Base-by-base conservation (phyloP, 2,888 invertebrate genomes). In the Oxystoma pomonae region DNA sequence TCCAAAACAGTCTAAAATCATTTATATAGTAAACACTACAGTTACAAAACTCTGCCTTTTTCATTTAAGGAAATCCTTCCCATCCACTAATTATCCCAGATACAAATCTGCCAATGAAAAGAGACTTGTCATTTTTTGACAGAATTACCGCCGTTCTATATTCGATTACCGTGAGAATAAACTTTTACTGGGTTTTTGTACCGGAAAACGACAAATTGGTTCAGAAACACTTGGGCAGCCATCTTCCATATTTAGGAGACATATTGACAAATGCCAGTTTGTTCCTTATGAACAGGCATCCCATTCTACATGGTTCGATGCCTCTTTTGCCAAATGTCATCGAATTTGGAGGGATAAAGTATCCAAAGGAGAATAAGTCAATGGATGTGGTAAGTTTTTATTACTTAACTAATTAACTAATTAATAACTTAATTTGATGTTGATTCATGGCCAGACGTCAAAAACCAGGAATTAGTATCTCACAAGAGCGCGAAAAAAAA, bases 211-310 rank as follows among this genome's bases (percentile, higher is more conserved):
- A 71, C 59, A 35, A 35, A 35, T 12, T 35, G 35, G 35, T 35
- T 35, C 60, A 64, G 18, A 65, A 67, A 59, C 70, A 74, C 68
- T 72, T 78, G 16, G 74, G 75, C 1, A 58, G 71, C 1, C 62
- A 70, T 17, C 57, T 71, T 7, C 69, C 70, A 0, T 69, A 69
- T 59, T 59, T 70, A 35, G 69, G 67, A 17, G 69, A 71, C 52
- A 55, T 71, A 9, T 67, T 65, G 22, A 65, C 52, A 51, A 71
- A 70, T 57, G 55, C 69, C 7, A 71, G 70, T 62, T 57, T 71
- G 9, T 20, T 71, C 55, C 19, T 71, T 57, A 18, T 67, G 9
- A 70, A 70, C 20, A 60, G 61, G 16, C 67, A 70, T 53, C 70
- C 68, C 1, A 58, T 70, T n/a, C 59, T 69, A 2, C 68, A 71